Percentiles rank a stretch among this genome's conserved stretches.
phyloP scores from a whole-genome alignment of 2,797 vertebrate species.

The Trachops cirrhosus region DNA sequence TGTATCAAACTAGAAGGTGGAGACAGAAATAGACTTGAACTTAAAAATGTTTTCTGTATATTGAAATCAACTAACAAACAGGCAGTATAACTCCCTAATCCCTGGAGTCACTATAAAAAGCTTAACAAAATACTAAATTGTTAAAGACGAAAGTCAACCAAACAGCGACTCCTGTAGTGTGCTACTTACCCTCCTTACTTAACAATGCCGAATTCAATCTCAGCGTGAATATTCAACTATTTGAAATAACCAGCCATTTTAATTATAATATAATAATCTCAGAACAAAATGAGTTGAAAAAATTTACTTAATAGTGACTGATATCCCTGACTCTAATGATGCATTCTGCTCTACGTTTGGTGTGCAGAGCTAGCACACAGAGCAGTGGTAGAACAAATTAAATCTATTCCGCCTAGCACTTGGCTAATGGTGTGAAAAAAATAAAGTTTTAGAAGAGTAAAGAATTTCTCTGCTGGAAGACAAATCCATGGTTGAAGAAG shows the following conservation, averaged over 20 bases:
- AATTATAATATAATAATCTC: neutral
- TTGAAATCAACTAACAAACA: neutral
- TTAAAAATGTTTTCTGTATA: neutral
- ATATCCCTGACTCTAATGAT: neutral
- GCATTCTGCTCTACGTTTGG: constrained; percentile 23
- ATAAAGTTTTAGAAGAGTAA: constrained; percentile 17
- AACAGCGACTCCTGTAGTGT: neutral
- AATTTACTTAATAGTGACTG: neutral
- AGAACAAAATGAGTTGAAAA: constrained; percentile 18
- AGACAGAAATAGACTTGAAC: neutral
- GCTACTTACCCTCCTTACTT: neutral
- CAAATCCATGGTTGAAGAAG: neutral
- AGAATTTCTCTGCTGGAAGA: constrained; percentile 21
- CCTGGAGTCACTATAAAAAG: constrained; percentile 3
- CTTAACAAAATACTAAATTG: neutral
- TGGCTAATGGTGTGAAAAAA: constrained; percentile 45
- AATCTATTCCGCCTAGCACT: constrained; percentile 14
- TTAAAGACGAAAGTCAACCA: neutral
- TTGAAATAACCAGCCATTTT: constrained; percentile 14
- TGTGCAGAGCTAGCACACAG: neutral
- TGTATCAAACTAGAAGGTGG: neutral
- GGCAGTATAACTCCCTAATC: neutral
- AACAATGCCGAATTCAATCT: neutral
- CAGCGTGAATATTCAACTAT: neutral
- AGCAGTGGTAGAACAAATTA: constrained; percentile 6